Base-by-base conservation (phyloP, 2,888 invertebrate genomes). In the Trichacis sp. region DNA sequence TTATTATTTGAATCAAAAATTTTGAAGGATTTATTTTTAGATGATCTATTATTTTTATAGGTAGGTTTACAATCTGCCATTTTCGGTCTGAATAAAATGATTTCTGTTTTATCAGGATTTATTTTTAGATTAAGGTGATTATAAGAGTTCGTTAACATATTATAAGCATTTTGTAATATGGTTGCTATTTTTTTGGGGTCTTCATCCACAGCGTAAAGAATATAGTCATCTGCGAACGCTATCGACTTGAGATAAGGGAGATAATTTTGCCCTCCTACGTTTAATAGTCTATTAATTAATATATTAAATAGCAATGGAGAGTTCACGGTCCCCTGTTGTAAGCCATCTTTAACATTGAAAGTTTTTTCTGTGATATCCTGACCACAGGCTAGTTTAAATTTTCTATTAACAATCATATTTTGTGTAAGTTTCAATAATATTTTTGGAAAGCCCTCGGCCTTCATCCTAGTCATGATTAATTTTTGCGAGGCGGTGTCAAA, bases 221-320 rank as follows among this genome's bases (percentile, higher is more conserved):
- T 56, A 0, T 69, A 19, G 3, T 71, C 69, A 19, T 71, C 68
- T 0, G 70, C 70, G 18, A 65, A 73, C 0, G 67, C 66, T 2
- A 61, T 52, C 0, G 62, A 29, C n/a, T 53, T 42, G 0, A 52
- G 40, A 0, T 17, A 11, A 2, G 52, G 52, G 1, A 33, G 42
- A 0, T 19, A 11, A 1, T 73, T 71, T 1, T 72, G 38, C 0
- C 60, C 45, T 19, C 67, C 68, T 1, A 58, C 17, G 1, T 64
- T 69, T 2, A 69, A 36, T 1, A 68, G 36, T 12, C 62, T 57
- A 11, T 33, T 18, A 0, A 47, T 70, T 17, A 46, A 69, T 0
- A 72, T 66, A n/a, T 67, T 70, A 24, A 69, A 72, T 0, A 71
- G 12, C 0, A 59, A 6, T 1, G 71, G 70, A 0, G 70, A 62